A percentile compares a stretch with the other conserved stretches of the same genome.
These are phyloP conservation scores for Misgurnus mizolepis DNA, from an alignment of 2,113 vertebrate species.

Conservation along the genomic window DNA sequence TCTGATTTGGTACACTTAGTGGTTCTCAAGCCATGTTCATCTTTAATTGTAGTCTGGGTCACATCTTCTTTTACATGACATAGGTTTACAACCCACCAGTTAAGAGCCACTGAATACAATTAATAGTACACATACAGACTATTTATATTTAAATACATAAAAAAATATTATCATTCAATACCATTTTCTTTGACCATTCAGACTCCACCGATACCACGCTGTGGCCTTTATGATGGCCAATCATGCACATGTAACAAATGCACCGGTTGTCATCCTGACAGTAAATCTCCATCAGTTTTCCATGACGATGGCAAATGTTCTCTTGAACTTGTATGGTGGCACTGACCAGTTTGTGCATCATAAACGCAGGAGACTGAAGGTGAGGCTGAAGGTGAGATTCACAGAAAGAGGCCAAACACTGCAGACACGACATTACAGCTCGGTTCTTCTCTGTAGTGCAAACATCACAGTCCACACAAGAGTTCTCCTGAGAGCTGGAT, in stretches of 20 bases:
- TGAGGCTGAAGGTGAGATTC: constrained; percentile 41
- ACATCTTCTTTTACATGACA: too few relatives aligned
- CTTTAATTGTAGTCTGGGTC: too few relatives aligned
- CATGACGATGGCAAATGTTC: constrained; percentile 12
- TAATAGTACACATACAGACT: too few relatives aligned
- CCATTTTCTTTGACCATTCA: constrained; percentile 1
- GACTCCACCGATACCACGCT: background rate
- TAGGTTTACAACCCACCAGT: too few relatives aligned
- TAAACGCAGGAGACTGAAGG: constrained; percentile 35
- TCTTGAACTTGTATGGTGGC: constrained; percentile 3
- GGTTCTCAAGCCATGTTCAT: too few relatives aligned
- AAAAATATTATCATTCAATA: background rate
- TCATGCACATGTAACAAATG: constrained; percentile 33
- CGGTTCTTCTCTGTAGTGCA: constrained; percentile 30
- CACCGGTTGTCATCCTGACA: constrained; percentile 11
- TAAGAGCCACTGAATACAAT: too few relatives aligned
- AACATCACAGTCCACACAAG: constrained; percentile 30
- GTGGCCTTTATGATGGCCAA: constrained; percentile 11
- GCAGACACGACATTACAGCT: constrained; percentile 36
- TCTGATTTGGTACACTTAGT: background rate
- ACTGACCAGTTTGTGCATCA: constrained; percentile 25
- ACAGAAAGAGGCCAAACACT: constrained; percentile 42
- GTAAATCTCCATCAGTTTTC: constrained; percentile 31
- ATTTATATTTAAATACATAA: too few relatives aligned
- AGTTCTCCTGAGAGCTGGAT: background rate